These are phyloP conservation scores for Stenodera caucasica DNA, from an alignment of 2,888 invertebrate species.

Conservation along the genomic window DNA sequence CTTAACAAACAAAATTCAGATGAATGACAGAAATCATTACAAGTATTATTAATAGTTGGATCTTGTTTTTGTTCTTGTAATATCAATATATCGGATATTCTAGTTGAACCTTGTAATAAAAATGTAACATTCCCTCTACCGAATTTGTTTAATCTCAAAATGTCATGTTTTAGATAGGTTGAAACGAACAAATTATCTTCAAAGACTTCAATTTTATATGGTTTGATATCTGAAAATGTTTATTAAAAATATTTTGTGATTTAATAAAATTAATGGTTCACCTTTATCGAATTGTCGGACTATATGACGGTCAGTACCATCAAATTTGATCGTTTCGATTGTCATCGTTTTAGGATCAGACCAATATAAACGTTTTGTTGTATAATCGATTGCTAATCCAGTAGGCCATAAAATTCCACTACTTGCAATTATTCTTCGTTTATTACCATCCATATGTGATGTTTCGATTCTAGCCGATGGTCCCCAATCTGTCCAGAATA, in stretches of 20 bases:
- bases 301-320: constrained; percentile 68
- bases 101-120: constrained; percentile 60
- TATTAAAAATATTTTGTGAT: too few species aligned
- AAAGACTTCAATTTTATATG: constrained; percentile 73
- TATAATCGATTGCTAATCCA: constrained; percentile 75
- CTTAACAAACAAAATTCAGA: constrained; percentile 63
- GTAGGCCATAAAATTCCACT: constrained; percentile 71
- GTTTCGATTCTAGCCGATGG: constrained; percentile 65
- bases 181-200: constrained; percentile 71
- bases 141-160: constrained; percentile 69
- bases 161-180: constrained; percentile 64
- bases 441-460: constrained; percentile 67
- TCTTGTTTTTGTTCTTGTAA: constrained; percentile 68
- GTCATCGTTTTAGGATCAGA: constrained; percentile 77
- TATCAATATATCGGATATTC: constrained; percentile 68
- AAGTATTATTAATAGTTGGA: constrained; percentile 63
- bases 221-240: constrained; percentile 60
- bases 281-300: constrained; percentile 61
- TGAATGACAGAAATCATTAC: constrained; percentile 62
- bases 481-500: constrained; percentile 80
- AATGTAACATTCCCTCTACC: constrained; percentile 62
- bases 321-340: constrained; percentile 69
- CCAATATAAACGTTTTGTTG: constrained; percentile 79
- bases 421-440: constrained; percentile 57
- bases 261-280: constrained; percentile 44